These are phyloP conservation scores for Galerucella calmariensis DNA, from an alignment of 2,888 invertebrate species.

Conservation along the genomic window DNA sequence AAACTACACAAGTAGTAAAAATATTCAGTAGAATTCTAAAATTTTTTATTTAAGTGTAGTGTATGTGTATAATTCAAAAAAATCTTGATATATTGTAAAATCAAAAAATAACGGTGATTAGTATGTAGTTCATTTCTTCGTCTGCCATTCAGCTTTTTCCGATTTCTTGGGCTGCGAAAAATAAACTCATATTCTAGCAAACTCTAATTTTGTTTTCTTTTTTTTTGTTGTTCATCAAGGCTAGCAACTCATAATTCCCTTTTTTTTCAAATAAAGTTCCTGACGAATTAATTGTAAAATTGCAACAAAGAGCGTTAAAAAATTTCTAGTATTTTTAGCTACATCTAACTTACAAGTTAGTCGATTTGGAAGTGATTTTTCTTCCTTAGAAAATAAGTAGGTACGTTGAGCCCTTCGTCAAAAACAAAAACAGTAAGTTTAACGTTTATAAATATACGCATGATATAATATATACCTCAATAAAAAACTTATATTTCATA, in stretches of 20 bases:
- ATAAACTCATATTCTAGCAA: slow-evolving; percentile 50
- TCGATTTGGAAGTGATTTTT: slow-evolving; percentile 7
- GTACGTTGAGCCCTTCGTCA: slow-evolving; percentile 10
- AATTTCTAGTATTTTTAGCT: slow-evolving; percentile 16
- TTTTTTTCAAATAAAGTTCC: background rate
- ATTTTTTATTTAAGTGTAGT: slow-evolving; percentile 44
- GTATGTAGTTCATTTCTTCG: slow-evolving; percentile 54
- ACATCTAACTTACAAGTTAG: slow-evolving; percentile 24
- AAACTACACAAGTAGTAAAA: slow-evolving; percentile 33
- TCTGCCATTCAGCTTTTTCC: slow-evolving; percentile 70
- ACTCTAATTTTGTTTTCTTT: slow-evolving; percentile 4
- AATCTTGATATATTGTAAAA: slow-evolving; percentile 41
- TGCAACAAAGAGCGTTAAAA: slow-evolving; percentile 11
- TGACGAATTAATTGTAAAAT: slow-evolving; percentile 9
- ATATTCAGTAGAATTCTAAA: slow-evolving; percentile 38
- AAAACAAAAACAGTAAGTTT: slow-evolving; percentile 8
- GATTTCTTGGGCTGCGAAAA: slow-evolving; percentile 80
- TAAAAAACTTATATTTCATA: too few species aligned
- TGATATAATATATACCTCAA: background rate
- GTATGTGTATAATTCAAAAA: slow-evolving; percentile 43
- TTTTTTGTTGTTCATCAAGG: slow-evolving; percentile 18
- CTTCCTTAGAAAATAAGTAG: slow-evolving; percentile 18
- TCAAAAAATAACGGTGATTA: slow-evolving; percentile 36
- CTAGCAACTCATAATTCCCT: slow-evolving; percentile 16
- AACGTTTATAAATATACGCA: background rate